Conservation (phyloP, 2,113 vertebrate species). For the Prolemur simus region DNA sequence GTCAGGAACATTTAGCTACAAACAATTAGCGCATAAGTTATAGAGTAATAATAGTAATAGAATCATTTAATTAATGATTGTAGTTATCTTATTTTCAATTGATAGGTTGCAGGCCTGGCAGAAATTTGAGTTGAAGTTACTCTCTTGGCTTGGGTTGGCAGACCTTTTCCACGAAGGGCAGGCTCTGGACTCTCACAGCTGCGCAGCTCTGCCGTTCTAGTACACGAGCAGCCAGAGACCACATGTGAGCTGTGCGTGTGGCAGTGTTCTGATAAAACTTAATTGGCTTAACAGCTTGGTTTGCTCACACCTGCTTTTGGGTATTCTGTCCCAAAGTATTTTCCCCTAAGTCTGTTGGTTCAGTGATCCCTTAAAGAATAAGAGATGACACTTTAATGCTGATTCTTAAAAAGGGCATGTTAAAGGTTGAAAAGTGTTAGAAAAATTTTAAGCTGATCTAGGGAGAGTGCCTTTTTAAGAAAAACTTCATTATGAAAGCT, state of each 20-base stretch:
- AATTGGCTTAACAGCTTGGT: not conserved
- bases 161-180: no score
- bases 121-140: not conserved
- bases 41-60: accelerated
- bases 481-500: not conserved
- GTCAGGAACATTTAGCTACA: accelerated
- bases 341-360: not conserved
- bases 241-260: accelerated
- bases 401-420: not conserved
- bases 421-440: not conserved
- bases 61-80: accelerated
- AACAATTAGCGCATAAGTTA: accelerated
- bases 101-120: not conserved
- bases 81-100: accelerated
- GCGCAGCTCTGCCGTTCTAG: not conserved
- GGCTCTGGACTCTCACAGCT: accelerated
- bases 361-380: not conserved
- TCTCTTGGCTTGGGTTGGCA: not conserved
- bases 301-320: not conserved
- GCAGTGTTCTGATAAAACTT: not conserved
- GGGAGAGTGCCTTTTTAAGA: not conserved
- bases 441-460: not conserved
- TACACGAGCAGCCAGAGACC: not conserved
- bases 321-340: constrained; percentile 75
- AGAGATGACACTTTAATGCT: not conserved